Evolutionary conservation across 2,888 invertebrate genomes (phyloP), one percentile per base, ranked within the genome.

Genomic region (Cryptophagus acutangulus): DNA sequence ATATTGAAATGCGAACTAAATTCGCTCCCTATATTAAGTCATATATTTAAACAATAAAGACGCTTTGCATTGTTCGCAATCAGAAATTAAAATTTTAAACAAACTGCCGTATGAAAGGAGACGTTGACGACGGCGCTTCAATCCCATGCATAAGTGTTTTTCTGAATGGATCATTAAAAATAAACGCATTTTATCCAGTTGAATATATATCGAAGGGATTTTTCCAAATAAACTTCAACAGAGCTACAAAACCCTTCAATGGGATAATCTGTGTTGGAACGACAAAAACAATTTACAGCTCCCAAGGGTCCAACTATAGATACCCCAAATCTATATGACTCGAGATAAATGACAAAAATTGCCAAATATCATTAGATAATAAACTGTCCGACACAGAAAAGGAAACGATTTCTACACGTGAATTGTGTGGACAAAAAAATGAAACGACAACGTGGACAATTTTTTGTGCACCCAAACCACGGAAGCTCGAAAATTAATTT

Each of bases 221-320:
- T 24, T 9, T 17, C 17, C 14, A 37, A 16, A n/a, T 16, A 28
- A 28, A 37, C 14, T 16, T 28, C 13, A 8, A 9, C 20, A 13
- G 5, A n/a, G 9, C n/a, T n/a, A 26, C 26, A 26, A 26, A 26
- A 26, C 26, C 4, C 12, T 13, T 26, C 26, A 12, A 10, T 31
- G 31, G 31, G 31, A n/a, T 31, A 31, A 31, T 31, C 31, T 31
- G 16, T 9, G 31, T 31, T 12, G 31, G 12, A 15, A n/a, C n/a
- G 31, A 16, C 31, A 31, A 31, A 31, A 31, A 31, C 31, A 16
- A 9, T 13, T 31, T 31, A 15, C 31, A 15, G 16, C n/a, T 31
- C 31, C 31, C 31, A 31, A 13, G 31, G 31, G 31, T 9, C 8
- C 31, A 31, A 31, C 31, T 31, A 31, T 9, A 13, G 9, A 20